Conservation (phyloP, 2,888 invertebrate species). For the Papilio elwesi region DNA sequence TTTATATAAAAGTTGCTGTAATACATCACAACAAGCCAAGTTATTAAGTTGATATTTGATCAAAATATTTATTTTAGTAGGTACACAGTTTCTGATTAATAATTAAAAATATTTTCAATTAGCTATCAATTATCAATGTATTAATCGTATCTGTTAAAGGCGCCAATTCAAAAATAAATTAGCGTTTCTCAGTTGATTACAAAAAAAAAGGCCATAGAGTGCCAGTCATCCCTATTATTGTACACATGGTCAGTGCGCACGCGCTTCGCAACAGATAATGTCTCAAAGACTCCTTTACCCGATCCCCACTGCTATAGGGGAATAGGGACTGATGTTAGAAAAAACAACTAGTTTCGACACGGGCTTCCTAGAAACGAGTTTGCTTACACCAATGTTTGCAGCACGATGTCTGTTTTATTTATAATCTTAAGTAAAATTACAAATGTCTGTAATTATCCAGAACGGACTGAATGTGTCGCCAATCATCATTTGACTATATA, state of each 20-base stretch:
- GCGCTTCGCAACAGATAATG: constrained; percentile 55
- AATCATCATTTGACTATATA: too few relatives aligned
- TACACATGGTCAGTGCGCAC: constrained; percentile 66
- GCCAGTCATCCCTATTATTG: constrained; percentile 31
- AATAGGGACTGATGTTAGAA: constrained; percentile 41
- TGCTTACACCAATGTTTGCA: constrained; percentile 27
- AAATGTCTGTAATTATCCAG: too few relatives aligned
- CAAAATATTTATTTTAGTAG: too few relatives aligned
- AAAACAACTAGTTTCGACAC: constrained; percentile 29
- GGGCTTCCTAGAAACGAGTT: constrained; percentile 14
- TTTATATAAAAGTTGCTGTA: too few relatives aligned
- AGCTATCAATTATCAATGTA: not conserved
- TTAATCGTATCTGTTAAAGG: constrained; percentile 38
- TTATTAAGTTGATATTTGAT: too few relatives aligned
- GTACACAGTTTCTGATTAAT: too few relatives aligned
- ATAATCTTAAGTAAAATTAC: too few relatives aligned
- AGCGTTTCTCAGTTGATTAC: not conserved
- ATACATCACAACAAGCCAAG: too few relatives aligned
- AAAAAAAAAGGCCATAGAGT: constrained; percentile 2
- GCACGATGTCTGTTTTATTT: constrained; percentile 2
- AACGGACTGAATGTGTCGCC: too few relatives aligned
- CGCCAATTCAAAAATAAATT: not conserved
- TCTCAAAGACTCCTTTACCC: constrained; percentile 55
- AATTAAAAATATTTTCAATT: too few relatives aligned
- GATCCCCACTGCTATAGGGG: constrained; percentile 47